A percentile compares a stretch with the other conserved stretches of the same genome.
Conservation (phyloP, 23 tunicate species). For the Styela clava region DNA sequence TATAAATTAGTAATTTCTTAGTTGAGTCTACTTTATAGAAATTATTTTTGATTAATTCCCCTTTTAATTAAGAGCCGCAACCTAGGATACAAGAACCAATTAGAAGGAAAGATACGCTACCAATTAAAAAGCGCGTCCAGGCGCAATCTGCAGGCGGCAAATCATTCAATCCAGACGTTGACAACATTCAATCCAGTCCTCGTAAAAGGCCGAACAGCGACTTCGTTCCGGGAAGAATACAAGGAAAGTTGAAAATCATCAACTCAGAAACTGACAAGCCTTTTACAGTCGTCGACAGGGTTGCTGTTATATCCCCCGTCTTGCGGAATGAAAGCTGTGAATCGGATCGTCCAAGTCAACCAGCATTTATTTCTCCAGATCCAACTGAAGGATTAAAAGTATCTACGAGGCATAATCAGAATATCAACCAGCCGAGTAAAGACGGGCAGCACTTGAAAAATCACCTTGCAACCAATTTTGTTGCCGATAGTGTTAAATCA, state of each 20-base stretch:
- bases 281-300: background rate
- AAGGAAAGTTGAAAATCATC: background rate
- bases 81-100: too few relatives aligned
- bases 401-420: background rate
- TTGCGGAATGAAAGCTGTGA: background rate
- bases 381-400: background rate
- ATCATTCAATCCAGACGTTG: background rate
- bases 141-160: background rate
- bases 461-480: background rate
- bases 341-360: background rate
- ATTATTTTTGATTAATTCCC: too few relatives aligned
- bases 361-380: background rate
- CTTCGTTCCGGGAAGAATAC: background rate
- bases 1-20: too few relatives aligned
- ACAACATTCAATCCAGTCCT: background rate
- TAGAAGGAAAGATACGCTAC: background rate
- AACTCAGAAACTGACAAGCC: background rate
- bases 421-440: background rate
- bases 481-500: background rate
- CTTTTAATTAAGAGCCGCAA: too few relatives aligned
- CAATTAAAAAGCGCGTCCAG: background rate
- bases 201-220: background rate
- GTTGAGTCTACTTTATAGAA: too few relatives aligned
- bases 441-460: background rate
- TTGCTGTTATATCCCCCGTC: background rate